These are phyloP conservation scores for Dermatemys mawii DNA, from an alignment of 2,113 vertebrate species.

Conservation along the genomic window DNA sequence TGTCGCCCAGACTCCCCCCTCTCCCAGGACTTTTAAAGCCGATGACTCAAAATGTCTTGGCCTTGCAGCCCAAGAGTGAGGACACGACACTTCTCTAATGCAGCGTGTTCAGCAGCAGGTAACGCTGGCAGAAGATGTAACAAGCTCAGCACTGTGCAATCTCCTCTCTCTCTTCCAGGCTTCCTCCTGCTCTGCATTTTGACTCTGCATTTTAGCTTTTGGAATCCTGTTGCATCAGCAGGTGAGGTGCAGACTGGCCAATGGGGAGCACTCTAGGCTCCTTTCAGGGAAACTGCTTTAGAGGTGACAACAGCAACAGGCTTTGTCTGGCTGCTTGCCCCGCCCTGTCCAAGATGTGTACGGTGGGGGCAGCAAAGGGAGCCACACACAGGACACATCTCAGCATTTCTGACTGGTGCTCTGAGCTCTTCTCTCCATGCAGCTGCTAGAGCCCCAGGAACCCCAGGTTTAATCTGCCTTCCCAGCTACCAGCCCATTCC, in stretches of 20 bases:
- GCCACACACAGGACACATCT: background rate
- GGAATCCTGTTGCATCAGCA: background rate
- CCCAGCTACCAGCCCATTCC: background rate
- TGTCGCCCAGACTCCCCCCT: background rate
- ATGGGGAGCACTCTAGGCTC: fast-evolving
- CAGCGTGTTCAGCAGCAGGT: background rate
- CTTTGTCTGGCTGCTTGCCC: background rate
- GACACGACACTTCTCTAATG: background rate
- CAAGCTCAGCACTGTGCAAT: background rate
- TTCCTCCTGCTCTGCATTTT: constrained; percentile 35
- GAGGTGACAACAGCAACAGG: fast-evolving
- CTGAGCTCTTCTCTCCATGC: background rate
- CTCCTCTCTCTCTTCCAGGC: constrained; percentile 11
- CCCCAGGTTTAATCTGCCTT: background rate
- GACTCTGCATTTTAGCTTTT: background rate
- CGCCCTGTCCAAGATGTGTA: background rate
- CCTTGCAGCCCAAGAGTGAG: background rate
- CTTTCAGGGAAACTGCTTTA: background rate
- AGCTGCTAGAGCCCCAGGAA: background rate
- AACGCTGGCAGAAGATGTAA: fast-evolving
- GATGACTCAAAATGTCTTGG: background rate
- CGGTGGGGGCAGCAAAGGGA: background rate
- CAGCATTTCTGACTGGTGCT: background rate
- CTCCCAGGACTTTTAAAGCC: background rate
- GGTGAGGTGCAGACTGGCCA: constrained; percentile 37